Conservation (phyloP, 2,797 vertebrate genomes). For the Falco novaeseelandiae region DNA sequence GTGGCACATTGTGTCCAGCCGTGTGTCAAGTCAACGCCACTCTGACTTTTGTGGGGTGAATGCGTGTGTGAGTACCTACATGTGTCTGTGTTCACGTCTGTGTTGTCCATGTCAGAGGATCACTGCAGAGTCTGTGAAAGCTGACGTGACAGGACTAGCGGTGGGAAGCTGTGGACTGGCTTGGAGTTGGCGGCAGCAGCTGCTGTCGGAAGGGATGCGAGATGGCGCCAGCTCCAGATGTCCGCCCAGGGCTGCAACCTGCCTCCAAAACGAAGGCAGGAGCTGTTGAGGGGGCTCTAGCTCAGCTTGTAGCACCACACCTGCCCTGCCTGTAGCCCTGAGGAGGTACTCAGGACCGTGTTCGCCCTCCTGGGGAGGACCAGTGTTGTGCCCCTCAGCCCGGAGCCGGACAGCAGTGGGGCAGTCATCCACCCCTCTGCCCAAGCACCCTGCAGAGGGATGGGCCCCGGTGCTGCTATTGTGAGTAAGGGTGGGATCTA, state of each 20-base stretch:
- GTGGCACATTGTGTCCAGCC: slow-evolving; percentile 38
- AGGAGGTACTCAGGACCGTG: not conserved
- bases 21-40: slow-evolving; percentile 8
- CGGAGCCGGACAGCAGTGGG: not conserved
- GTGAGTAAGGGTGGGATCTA: not conserved
- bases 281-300: not conserved
- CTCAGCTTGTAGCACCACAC: not conserved
- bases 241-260: rapidly evolving
- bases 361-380: not conserved
- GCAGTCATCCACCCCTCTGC: not conserved
- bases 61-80: slow-evolving; percentile 72
- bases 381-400: not conserved
- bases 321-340: not conserved
- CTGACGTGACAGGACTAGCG: not conserved
- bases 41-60: slow-evolving; percentile 58
- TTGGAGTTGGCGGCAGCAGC: not conserved
- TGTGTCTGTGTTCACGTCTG: slow-evolving; percentile 69
- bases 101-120: slow-evolving; percentile 51
- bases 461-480: not conserved
- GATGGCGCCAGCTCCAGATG: not conserved
- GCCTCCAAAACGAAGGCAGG: not conserved
- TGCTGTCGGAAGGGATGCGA: not conserved
- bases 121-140: not conserved
- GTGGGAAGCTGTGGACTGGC: not conserved
- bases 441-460: not conserved